A percentile compares a stretch with the other conserved stretches of the same genome.
Evolutionary conservation across 2,113 vertebrate species (phyloP).

Genomic region (Entosphenus tridentatus): DNA sequence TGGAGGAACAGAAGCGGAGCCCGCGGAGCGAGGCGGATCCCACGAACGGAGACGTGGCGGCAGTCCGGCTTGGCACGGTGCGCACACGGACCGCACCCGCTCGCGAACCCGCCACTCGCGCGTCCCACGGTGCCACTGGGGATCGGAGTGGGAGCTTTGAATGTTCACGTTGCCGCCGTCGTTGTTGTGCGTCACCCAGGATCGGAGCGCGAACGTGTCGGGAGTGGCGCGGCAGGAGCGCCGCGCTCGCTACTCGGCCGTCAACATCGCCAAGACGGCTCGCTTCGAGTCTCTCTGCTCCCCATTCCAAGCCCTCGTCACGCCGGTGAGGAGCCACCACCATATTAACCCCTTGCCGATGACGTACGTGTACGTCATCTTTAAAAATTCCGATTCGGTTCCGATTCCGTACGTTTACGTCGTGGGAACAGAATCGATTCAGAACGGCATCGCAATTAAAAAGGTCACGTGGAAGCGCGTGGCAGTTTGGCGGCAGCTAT

Average conservation of each 20-base stretch:
- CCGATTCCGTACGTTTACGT: not conserved
- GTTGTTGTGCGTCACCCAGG: no score
- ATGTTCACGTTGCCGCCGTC: no score
- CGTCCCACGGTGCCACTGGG: no score
- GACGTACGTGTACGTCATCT: not conserved
- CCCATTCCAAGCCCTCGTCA: conserved; percentile 16
- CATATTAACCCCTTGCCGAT: not conserved
- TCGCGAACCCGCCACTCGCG: no score
- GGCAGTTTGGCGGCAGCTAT: not conserved
- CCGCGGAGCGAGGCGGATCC: no score
- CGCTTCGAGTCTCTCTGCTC: conserved; percentile 13
- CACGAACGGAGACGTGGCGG: no score
- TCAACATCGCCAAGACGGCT: conserved; percentile 11
- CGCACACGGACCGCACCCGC: no score
- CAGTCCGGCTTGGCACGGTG: no score
- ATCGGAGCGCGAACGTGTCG: no score
- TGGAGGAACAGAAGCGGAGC: no score
- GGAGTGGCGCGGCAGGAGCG: conserved; percentile 3
- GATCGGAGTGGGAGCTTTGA: no score
- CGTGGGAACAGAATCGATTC: not conserved
- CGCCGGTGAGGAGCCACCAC: conserved; percentile 11
- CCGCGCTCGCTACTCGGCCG: conserved; percentile 12
- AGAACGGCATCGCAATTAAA: not conserved
- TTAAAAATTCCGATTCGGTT: not conserved
- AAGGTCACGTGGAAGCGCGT: not conserved